Evolutionary conservation across 2,888 invertebrate species (phyloP).

Genomic region (Tolmerus cingulatus): DNA sequence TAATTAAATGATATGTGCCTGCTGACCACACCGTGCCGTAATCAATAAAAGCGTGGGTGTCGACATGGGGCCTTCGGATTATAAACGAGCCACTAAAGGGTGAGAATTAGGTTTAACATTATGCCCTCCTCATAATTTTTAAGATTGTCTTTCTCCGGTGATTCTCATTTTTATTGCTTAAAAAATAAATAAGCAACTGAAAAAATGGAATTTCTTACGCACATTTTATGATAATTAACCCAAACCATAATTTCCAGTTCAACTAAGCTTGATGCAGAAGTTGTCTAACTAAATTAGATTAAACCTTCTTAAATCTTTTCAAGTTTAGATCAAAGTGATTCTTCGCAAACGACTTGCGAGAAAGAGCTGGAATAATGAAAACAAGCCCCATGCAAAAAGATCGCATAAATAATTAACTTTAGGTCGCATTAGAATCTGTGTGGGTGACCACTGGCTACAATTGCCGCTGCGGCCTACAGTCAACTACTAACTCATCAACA

Average conservation of each 20-base stretch:
- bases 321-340: neutral
- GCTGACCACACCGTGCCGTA: neutral
- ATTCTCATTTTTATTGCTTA: neutral
- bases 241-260: neutral
- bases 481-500: neutral
- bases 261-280: neutral
- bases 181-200: neutral
- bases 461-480: slow-evolving; percentile 3
- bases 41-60: slow-evolving; percentile 34
- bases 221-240: neutral
- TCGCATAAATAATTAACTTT: slow-evolving; percentile 29
- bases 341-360: neutral
- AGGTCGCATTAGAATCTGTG: slow-evolving; percentile 26
- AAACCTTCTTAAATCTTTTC: neutral
- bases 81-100: neutral
- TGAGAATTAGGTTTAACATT: neutral
- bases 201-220: neutral
- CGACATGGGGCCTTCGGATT: neutral
- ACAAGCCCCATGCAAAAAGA: neutral
- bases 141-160: neutral
- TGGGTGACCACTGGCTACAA: slow-evolving; percentile 23
- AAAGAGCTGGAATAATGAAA: neutral
- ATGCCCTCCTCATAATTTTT: neutral
- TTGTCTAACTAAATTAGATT: neutral
- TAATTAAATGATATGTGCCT: slow-evolving; percentile 35